These are phyloP conservation scores for Psittacus erithacus DNA, from an alignment of 2,113 vertebrate species.

Conservation along the genomic window DNA sequence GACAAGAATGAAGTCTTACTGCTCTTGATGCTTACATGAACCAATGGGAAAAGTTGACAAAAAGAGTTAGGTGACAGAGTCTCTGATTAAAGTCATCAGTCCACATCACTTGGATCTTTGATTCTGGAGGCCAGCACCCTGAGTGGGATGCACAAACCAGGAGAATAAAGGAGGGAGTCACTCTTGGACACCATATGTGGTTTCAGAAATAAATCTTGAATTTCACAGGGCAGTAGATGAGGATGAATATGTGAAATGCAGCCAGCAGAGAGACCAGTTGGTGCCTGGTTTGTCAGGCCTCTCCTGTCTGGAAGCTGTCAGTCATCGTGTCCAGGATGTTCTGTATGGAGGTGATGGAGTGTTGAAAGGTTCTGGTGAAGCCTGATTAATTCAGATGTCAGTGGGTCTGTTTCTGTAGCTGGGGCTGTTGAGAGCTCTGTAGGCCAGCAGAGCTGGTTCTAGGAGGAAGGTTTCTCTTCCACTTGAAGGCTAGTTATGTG, in stretches of 20 bases:
- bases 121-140: neutral
- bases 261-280: neutral
- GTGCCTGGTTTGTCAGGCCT: neutral
- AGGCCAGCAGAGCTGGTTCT: neutral
- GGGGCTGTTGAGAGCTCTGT: neutral
- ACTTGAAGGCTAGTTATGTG: slow-evolving; percentile 7
- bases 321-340: neutral
- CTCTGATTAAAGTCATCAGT: neutral
- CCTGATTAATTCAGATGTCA: slow-evolving; percentile 37
- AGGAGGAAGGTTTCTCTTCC: slow-evolving; percentile 40
- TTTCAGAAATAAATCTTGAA: neutral
- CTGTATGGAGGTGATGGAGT: neutral
- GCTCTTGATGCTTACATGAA: neutral
- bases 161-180: neutral
- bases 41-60: neutral
- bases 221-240: neutral
- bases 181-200: neutral
- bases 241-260: neutral
- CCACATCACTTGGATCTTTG: neutral
- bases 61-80: neutral
- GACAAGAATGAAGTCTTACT: neutral
- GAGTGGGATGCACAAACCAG: neutral
- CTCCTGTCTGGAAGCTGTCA: slow-evolving; percentile 31
- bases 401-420: slow-evolving; percentile 3
- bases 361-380: slow-evolving; percentile 25